Base-by-base conservation (phyloP, 2,113 vertebrate species). In the Ginglymostoma cirratum region DNA sequence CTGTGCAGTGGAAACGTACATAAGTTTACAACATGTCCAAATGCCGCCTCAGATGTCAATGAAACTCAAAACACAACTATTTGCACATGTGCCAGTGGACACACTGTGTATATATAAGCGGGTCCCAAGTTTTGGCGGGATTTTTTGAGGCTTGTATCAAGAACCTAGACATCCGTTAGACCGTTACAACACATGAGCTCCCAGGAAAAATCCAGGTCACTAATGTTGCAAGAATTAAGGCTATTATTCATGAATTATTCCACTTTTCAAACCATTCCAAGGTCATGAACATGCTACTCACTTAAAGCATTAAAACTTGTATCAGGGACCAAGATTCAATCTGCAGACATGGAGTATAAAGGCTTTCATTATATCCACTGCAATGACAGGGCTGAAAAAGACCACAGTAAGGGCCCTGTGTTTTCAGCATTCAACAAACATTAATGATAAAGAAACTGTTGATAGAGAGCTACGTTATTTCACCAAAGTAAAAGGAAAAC, bases 221-320 rank as follows among this genome's bases (percentile, higher is more conserved):
- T 94, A 48, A 70, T 69, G 38, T 10, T 70, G 5, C 12, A 94
- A 70, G 12, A 94, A 21, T 94, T 67, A 67, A 70, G 42, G n/a
- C 23, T 94, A 38, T 48, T 38, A 4, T 92, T 65, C 2, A 48
- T 24, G 45, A 94, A 94, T 67, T 94, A 92, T 21, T 90, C 15
- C n/a, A 94, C 67, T 70, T 70, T 94, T 70, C 67, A 48, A 48
- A 42, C 67, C 67, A 70, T 70, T 94, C 67, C 93, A 70, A 94
- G 70, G 67, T 94, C 93, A 94, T 70, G 93, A 94, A 70, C 65
- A 70, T 66, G 70, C 90, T 94, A 24, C 61, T 94, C 42, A 15
- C 8, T 42, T 38, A 94, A 70, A 42, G 93, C 48, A 42, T 70
- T 70, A 45, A 70, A 94, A 70, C 23, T 66, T 67, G 66, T 66